Evolutionary conservation across 1,140 invertebrate genomes (phyloP).

Genomic region (Agrypnia vestita): DNA sequence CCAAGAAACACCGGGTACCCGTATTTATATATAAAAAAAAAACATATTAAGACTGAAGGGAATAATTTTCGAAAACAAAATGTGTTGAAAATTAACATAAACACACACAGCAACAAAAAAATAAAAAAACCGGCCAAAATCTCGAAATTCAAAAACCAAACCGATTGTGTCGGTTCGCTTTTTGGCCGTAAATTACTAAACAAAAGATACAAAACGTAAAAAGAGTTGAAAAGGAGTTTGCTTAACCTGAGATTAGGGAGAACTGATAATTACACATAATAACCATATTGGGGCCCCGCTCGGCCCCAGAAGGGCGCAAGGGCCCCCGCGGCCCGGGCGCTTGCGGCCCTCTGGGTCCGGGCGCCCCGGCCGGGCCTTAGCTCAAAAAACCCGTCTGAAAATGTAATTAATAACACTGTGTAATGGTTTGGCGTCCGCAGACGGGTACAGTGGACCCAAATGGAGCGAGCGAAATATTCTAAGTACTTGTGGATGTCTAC

Average conservation of each 20-base stretch:
- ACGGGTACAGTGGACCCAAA: conserved; percentile 54
- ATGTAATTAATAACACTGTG: conserved; percentile 61
- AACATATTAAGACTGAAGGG: too few relatives aligned
- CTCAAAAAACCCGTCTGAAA: conserved; percentile 59
- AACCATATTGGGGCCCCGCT: conserved; percentile 44
- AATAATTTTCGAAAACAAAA: neutral
- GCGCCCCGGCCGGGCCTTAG: conserved; percentile 41
- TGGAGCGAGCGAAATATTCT: too few relatives aligned
- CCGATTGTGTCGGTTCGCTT: neutral
- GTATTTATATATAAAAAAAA: too few relatives aligned
- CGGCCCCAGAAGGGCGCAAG: conserved; percentile 20
- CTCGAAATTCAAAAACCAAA: conserved; percentile 2
- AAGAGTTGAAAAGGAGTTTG: conserved; percentile 57
- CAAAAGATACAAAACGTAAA: conserved; percentile 46
- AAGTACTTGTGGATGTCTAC: too few relatives aligned
- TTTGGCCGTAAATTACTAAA: conserved; percentile 51
- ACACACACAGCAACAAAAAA: neutral
- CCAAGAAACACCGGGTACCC: too few relatives aligned
- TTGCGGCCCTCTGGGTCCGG: conserved; percentile 30
- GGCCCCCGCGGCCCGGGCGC: neutral
- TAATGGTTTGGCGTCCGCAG: conserved; percentile 58
- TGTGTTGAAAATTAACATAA: conserved; percentile 19
- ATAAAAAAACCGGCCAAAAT: neutral
- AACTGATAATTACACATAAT: conserved; percentile 61
- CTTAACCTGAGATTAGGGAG: conserved; percentile 60